Evolutionary conservation across 2,113 vertebrate genomes (phyloP), one percentile per base, ranked within the genome.

Genomic region (Melanotaenia duboulayi): DNA sequence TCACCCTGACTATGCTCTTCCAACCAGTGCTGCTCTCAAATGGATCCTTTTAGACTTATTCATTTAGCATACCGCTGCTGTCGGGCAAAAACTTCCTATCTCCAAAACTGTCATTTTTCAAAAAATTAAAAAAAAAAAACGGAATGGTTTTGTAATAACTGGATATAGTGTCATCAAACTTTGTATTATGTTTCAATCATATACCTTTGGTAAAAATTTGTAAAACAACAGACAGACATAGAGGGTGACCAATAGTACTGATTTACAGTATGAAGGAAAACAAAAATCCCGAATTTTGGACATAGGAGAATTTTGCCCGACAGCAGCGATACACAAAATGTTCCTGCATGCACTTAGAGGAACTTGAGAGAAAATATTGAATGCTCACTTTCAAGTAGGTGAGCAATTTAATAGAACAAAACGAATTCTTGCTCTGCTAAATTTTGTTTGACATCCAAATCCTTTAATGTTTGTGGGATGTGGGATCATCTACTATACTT

Each of bases 301-400:
- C n/a, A n/a, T n/a, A n/a, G n/a, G n/a, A n/a, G n/a, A n/a, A n/a
- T n/a, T n/a, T n/a, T n/a, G n/a, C n/a, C n/a, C n/a, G n/a, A n/a
- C n/a, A n/a, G n/a, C n/a, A n/a, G n/a, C n/a, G n/a, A n/a, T n/a
- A 82, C 10, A 4, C 23, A 71, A 48, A 11, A 55, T 59, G 44
- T 20, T 9, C 22, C n/a, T 62, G 7, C 6, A 8, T 20, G n/a
- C 20, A 52, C 50, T 49, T 8, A 0, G 23, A 62, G 23, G 23
- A 71, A 19, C 39, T 62, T 46, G 44, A 2, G 44, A 4, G 17
- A 46, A 46, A 17, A 1, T 4, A 46, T 46, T 19, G 6, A 46
- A 46, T 17, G 17, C 44, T 46, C 44, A 46, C 44, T 16, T 14
- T 48, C 13, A 48, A n/a, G 17, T 48, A 17, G 11, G 2, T 48